Base-by-base conservation (phyloP, 2,888 invertebrate genomes). In the Dascillus cervinus region DNA sequence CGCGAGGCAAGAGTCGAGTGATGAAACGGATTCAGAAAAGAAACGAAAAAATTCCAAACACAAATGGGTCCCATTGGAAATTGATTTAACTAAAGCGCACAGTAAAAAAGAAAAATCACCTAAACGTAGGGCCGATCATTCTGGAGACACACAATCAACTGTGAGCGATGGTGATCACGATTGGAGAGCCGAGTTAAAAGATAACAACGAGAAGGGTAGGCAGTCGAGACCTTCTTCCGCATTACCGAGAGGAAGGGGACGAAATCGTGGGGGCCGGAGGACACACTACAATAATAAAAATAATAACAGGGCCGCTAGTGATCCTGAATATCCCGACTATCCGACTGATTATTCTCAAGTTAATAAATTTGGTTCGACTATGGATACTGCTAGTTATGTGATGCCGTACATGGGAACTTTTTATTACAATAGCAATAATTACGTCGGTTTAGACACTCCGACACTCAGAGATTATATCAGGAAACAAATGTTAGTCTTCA, bases 1-100 rank as follows among this genome's bases (percentile, higher is more conserved):
- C n/a, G 34, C 24, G 25, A 61, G 39, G 59, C 64, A 61, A 56
- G 37, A 61, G 54, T 48, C 53, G 52, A 57, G 54, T 37, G 53
- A 58, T 15, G n/a, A n/a, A n/a, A 66, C 67, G 12, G 66, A 66
- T 31, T 59, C 56, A 20, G 70, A 71, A 12, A 66, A 62, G 45
- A 69, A 65, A 47, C 69, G 63, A 47, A 71, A 67, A 53, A 26
- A 50, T 12, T 65, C 65, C 25, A 75, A 74, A 54, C 88, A 88
- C 64, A 92, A 89, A 63, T 94, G 94, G 94, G 82, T 90, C 34
- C 92, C 91, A 0, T 67, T 94, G 37, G 88, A 88, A 52, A 87
- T 94, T 40, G 89, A 91, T 55, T 71, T 85, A 44, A 77, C 81
- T 35, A 82, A 82, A 49, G 74, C 73, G 25, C 13, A 34, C 11